Base-by-base conservation (phyloP, 2,113 vertebrate genomes). In the Amblyopsis rosae region DNA sequence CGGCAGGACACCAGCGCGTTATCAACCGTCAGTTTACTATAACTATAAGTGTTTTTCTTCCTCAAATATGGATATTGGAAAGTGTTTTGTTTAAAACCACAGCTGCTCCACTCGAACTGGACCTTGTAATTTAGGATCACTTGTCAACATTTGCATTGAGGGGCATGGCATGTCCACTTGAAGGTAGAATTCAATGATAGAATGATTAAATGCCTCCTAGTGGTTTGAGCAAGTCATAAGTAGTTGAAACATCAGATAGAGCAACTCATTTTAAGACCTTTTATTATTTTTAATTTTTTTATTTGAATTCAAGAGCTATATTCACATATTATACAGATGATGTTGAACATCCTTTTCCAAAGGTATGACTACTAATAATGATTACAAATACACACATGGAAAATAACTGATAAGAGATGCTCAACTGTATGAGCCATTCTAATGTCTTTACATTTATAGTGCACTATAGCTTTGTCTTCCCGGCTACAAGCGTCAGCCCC, bases 121-220 rank as follows among this genome's bases (percentile, higher is more conserved):
- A 26, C 26, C 26, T 26, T 26, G 26, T 26, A 26, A 26, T 26
- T 26, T 26, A 26, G 26, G 26, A 26, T 26, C 26, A 26, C 26
- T 26, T 26, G 26, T 26, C 26, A 3, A 26, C 26, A 26, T 26
- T 26, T 26, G 26, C 26, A 26, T 26, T 26, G 26, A 26, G 1
- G 26, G 26, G 26, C 26, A 26, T 26, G 26, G 26, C 26, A 3
- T 26, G 26, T 26, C 26, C 26, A 26, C 26, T 8, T 41, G 67
- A 56, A 76, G 78, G 80, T 82, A 67, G 69, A 3, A 73, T 79
- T 76, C 79, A 64, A 80, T 86, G 75, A 77, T 82, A 74, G 79
- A 64, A 80, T 86, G 75, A 79, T 81, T 76, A 86, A 71, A 87
- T 72, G 78, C 84, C 86, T 81, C 72, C 85, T 83, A 72, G 83